These are phyloP conservation scores for Bellardia bayeri DNA, from an alignment of 2,888 invertebrate species.

Conservation along the genomic window DNA sequence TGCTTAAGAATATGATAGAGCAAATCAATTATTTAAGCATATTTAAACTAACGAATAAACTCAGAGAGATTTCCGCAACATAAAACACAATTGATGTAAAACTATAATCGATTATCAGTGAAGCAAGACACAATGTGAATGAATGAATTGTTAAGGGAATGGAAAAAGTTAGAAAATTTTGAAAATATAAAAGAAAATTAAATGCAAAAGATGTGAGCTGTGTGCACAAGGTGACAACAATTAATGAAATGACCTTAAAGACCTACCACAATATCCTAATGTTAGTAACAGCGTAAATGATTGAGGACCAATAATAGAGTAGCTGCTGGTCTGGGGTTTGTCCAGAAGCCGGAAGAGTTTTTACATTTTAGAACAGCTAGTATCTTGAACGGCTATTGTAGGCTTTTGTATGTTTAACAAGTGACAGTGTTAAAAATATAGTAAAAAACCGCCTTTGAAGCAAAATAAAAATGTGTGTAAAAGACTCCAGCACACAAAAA, in stretches of 20 bases:
- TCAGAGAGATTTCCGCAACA: slow-evolving; percentile 37
- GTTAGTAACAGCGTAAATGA: slow-evolving; percentile 34
- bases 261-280: slow-evolving; percentile 54
- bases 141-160: background rate
- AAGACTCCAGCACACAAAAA: background rate
- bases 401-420: slow-evolving; percentile 11
- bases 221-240: slow-evolving; percentile 56
- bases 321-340: background rate
- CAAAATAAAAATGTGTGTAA: background rate
- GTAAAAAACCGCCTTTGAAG: slow-evolving; percentile 60
- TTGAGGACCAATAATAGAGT: slow-evolving; percentile 15
- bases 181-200: slow-evolving; percentile 1
- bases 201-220: background rate
- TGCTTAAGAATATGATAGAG: slow-evolving; percentile 46
- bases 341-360: slow-evolving; percentile 68
- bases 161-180: background rate
- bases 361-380: slow-evolving; percentile 19
- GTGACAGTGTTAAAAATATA: slow-evolving; percentile 24
- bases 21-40: slow-evolving; percentile 72
- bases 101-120: slow-evolving; percentile 64
- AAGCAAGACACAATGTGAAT: slow-evolving; percentile 52
- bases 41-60: slow-evolving; percentile 47
- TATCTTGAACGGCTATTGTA: background rate
- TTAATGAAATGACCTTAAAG: slow-evolving; percentile 30
- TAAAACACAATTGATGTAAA: slow-evolving; percentile 55